These are phyloP conservation scores for Drosophila birchii DNA, from an alignment of 2,888 invertebrate species.

Conservation along the genomic window DNA sequence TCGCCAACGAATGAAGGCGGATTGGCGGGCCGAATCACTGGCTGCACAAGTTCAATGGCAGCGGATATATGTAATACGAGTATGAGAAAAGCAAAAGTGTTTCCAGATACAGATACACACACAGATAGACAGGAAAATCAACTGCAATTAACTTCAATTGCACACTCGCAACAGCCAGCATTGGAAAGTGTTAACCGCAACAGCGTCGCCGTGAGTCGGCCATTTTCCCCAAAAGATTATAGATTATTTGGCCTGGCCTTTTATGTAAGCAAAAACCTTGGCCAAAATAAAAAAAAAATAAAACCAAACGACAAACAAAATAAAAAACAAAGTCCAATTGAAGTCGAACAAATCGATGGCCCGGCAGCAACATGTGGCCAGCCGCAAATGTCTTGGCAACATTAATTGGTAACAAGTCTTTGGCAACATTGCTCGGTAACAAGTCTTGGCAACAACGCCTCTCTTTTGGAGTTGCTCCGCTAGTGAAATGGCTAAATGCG, in stretches of 20 bases:
- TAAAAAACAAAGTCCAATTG: slow-evolving; percentile 25
- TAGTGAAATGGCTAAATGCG: slow-evolving; percentile 61
- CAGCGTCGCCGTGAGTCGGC: slow-evolving; percentile 56
- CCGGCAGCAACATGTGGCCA: slow-evolving; percentile 50
- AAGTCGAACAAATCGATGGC: slow-evolving; percentile 37
- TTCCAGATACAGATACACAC: slow-evolving; percentile 51
- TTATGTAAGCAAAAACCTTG: slow-evolving; percentile 66
- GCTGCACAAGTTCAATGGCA: slow-evolving; percentile 82
- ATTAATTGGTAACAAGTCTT: background rate
- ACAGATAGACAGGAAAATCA: slow-evolving; percentile 62
- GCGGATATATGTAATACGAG: slow-evolving; percentile 70
- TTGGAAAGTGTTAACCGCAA: slow-evolving; percentile 69
- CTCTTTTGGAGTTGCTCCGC: slow-evolving; percentile 34
- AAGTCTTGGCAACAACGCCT: slow-evolving; percentile 12
- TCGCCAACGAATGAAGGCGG: slow-evolving; percentile 10
- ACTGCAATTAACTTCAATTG: slow-evolving; percentile 79
- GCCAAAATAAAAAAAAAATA: slow-evolving; percentile 53
- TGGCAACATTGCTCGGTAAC: slow-evolving; percentile 11
- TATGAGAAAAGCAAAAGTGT: slow-evolving; percentile 66
- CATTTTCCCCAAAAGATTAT: slow-evolving; percentile 68
- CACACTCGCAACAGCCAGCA: slow-evolving; percentile 44
- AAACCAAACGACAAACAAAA: slow-evolving; percentile 1
- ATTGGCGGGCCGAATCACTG: slow-evolving; percentile 50
- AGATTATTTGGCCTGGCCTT: slow-evolving; percentile 69
- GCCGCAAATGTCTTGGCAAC: slow-evolving; percentile 8